Evolutionary conservation across 2,888 invertebrate species (phyloP).

Genomic region (Ennomos erosarius): DNA sequence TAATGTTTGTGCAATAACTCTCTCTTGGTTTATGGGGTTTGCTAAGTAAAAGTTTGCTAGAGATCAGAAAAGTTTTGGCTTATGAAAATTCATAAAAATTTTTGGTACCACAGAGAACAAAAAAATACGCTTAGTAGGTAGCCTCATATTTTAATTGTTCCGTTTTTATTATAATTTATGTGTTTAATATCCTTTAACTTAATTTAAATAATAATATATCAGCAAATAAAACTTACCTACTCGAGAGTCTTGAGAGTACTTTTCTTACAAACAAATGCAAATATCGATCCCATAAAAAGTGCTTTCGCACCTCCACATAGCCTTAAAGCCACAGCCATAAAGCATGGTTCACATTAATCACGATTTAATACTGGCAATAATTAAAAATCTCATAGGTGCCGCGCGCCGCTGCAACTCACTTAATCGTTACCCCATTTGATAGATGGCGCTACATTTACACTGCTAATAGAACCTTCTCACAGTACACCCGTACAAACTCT

Average conservation of each 20-base stretch:
- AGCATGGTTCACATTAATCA: conserved; percentile 67
- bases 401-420: conserved; percentile 68
- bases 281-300: conserved; percentile 13
- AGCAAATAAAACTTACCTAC: neutral
- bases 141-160: too few species aligned
- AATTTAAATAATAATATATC: too few species aligned
- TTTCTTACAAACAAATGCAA: conserved; percentile 1
- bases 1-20: conserved; percentile 66
- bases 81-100: too few species aligned
- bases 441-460: conserved; percentile 64
- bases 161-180: too few species aligned
- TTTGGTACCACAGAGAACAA: too few species aligned
- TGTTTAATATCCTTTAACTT: too few species aligned
- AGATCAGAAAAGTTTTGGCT: conserved; percentile 29
- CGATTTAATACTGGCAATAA: conserved; percentile 73
- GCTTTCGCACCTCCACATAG: conserved; percentile 36
- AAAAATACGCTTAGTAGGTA: too few species aligned
- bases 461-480: conserved; percentile 61
- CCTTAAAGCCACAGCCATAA: conserved; percentile 51
- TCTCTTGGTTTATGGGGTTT: conserved; percentile 51
- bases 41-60: conserved; percentile 29
- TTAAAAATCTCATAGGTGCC: conserved; percentile 77
- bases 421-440: conserved; percentile 79
- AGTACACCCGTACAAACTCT: conserved; percentile 30
- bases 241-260: conserved; percentile 21